Evolutionary conservation across 2,888 invertebrate species (phyloP), one percentile per base, ranked within the genome.

Genomic region (Drosophila nigricruria): DNA sequence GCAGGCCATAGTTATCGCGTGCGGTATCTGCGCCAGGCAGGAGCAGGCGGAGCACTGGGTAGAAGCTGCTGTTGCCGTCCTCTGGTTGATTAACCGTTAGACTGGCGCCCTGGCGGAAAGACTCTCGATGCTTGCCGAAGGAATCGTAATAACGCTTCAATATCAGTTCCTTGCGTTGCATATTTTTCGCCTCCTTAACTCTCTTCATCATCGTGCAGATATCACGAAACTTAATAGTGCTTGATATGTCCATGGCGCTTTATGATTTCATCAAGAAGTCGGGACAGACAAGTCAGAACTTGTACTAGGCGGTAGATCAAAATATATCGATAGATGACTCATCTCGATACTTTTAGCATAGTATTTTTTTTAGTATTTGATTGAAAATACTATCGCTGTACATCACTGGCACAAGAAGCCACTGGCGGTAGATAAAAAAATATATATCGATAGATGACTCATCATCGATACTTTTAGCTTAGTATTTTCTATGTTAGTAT

Each of bases 1-100:
- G 97, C 70, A 98, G 94, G 23, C 97, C 97, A 92, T 97, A 97
- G 0, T 97, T 94, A 42, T 95, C 95, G 77, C 98, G 94, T 77
- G 96, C 96, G 76, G 96, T 95, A 88, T 98, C 98, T 36, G 95
- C 93, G 68, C 95, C 94, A 0, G 98, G 98, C 32, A 98, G 88
- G 12, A 98, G 92, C 36, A 98, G 93, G 74, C 98, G 94, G 80
- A 98, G 91, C 45, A 97, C 94, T 9, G 97, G 95, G 92, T 95
- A 97, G 69, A 96, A 94, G 68, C 94, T 95, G 42, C 93, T 93
- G 72, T 94, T 93, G 0, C 90, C 88, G 94, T 60, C 66, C 32
- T 84, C 87, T 0, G 18, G 14, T 5, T 54, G 40, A 6, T 68
- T 56, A 2, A 25, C 12, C 12, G 69, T 50, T 14, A 82, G 25